Conservation (phyloP, 2,797 vertebrate genomes). For the Limosa lapponica region DNA sequence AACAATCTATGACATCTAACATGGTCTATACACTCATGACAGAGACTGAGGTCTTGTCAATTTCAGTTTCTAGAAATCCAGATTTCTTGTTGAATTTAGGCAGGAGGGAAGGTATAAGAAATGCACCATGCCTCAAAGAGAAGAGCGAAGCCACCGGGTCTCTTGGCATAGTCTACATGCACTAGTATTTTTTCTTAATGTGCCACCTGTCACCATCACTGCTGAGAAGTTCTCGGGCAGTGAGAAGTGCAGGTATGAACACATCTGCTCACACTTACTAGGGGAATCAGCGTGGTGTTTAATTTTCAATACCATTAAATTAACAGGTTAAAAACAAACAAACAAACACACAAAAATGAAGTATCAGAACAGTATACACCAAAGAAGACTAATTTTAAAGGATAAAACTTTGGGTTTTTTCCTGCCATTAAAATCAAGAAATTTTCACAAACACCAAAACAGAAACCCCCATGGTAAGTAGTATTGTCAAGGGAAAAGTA, state of each 20-base stretch:
- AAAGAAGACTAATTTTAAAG: neutral
- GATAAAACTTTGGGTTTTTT: neutral
- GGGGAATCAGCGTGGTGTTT: neutral
- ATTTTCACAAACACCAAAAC: neutral
- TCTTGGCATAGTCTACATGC: neutral
- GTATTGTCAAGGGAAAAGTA: neutral
- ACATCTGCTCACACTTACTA: accelerated
- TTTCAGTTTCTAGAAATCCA: neutral
- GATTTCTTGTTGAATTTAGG: neutral
- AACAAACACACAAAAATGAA: neutral
- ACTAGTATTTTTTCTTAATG: neutral
- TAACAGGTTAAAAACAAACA: neutral
- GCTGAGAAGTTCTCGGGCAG: neutral
- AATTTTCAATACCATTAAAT: neutral
- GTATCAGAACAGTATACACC: neutral
- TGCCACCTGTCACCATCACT: neutral
- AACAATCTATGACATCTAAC: neutral
- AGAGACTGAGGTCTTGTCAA: neutral
- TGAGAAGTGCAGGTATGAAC: neutral
- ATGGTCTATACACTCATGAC: neutral
- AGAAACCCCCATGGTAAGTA: neutral
- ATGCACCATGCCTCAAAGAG: neutral
- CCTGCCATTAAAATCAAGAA: neutral
- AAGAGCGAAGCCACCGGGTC: neutral
- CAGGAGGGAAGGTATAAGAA: neutral